Base-by-base conservation (phyloP, 2,797 vertebrate genomes). In the Halcyon smyrnensis region DNA sequence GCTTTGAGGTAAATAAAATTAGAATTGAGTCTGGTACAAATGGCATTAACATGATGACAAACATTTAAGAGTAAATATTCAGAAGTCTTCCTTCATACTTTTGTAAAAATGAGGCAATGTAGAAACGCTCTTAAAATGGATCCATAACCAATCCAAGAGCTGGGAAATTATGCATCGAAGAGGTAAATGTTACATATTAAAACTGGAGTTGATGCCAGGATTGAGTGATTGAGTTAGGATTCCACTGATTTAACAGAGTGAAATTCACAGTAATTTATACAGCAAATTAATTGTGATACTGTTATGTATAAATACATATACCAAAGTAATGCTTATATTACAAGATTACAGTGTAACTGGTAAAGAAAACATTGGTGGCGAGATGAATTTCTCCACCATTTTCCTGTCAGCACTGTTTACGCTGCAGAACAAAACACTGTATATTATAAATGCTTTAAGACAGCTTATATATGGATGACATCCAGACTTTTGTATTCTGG, bases 1-100 rank as follows among this genome's bases (percentile, higher is more conserved):
- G 96, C 97, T 97, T 97, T 97, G 84, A 87, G 70, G 97, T 97
- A 98, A 98, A 97, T 96, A 97, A 97, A 98, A 97, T 95, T 96
- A 91, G 92, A 86, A 88, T 41, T n/a, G 84, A 97, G 95, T 95
- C 96, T 96, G 95, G 94, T 82, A 96, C 90, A 98, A 98, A 97
- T 97, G 94, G 24, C 73, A 90, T 89, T 97, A 97, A 81, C 71
- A 93, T 89, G 90, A 97, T 73, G 46, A 79, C 14, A 30, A 81
- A 70, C 73, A 85, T 96, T 81, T 81, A 94, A 97, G 89, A 97
- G 80, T 48, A 89, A 97, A 97, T 95, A 97, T 89, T 90, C 94
- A 95, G 95, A 96, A 95, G 94, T 88, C 75, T 96, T 54, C 96
- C 95, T 97, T 97, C 21, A 54, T 97, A 96, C 60, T 97, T 89